A percentile compares a stretch with the other conserved stretches of the same genome.
phyloP scores from a whole-genome alignment of 2,888 invertebrate genomes.

The Rapana venosa region DNA sequence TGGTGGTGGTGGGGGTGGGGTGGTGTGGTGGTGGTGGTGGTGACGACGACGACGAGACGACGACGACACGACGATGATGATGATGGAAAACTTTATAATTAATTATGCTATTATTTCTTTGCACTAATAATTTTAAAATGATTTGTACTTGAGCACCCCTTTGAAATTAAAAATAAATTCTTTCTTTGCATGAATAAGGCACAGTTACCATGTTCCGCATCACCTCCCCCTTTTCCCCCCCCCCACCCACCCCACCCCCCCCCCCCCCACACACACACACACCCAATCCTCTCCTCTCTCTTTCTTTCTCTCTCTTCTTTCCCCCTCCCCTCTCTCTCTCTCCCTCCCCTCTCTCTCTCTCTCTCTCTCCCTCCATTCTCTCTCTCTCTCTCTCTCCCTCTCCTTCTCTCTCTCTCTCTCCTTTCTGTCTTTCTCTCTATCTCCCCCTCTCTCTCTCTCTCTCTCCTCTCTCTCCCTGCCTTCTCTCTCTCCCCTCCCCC shows the following conservation, averaged over 20 bases:
- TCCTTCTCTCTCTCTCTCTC: neutral
- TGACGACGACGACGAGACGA: too few relatives aligned
- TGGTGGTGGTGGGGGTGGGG: too few relatives aligned
- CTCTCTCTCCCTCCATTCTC: neutral
- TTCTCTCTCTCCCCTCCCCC: neutral
- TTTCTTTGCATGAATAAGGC: too few relatives aligned
- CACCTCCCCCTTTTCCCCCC: too few relatives aligned
- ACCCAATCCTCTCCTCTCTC: too few relatives aligned
- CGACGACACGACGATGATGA: too few relatives aligned
- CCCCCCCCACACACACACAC: too few relatives aligned
- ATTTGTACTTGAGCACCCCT: too few relatives aligned
- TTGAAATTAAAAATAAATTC: too few relatives aligned
- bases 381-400: neutral
- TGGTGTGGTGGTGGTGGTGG: too few relatives aligned
- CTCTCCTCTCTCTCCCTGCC: neutral
- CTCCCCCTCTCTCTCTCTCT: neutral
- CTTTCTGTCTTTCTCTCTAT: neutral
- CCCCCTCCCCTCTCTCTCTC: neutral
- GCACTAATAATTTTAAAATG: neutral
- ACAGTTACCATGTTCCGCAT: too few relatives aligned
- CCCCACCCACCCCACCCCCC: too few relatives aligned
- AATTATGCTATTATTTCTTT: neutral
- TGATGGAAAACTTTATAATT: neutral
- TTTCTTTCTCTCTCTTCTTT: neutral
- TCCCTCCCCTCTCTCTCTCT: neutral